phyloP scores from a whole-genome alignment of 23 tunicate species.

The Phallusia fumigata region DNA sequence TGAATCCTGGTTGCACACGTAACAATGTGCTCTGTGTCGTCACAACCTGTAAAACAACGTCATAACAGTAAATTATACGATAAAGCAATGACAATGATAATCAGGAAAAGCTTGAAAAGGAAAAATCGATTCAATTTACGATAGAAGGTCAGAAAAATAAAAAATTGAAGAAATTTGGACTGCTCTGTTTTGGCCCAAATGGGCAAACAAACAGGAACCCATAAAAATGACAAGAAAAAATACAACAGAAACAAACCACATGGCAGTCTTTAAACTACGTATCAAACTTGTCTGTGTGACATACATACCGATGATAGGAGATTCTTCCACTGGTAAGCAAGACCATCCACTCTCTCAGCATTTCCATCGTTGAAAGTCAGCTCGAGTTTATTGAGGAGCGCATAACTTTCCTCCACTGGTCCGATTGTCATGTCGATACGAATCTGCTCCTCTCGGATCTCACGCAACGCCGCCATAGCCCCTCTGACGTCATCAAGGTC shows the following conservation, averaged over 20 bases:
- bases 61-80: too few relatives aligned
- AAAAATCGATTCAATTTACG: too few relatives aligned
- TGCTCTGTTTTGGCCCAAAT: too few relatives aligned
- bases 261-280: too few relatives aligned
- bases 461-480: conserved; percentile 85
- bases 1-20: conserved; percentile 92
- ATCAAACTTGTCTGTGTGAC: too few relatives aligned
- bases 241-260: too few relatives aligned
- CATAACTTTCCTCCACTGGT: conserved; percentile 89
- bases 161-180: too few relatives aligned
- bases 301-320: conserved; percentile 53
- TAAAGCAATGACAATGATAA: too few relatives aligned
- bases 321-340: conserved; percentile 95
- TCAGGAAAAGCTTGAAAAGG: too few relatives aligned
- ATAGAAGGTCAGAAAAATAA: too few relatives aligned
- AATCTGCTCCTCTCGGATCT: conserved; percentile 79
- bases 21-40: conserved; percentile 78
- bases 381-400: conserved; percentile 82
- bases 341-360: conserved; percentile 91
- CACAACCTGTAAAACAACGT: conserved; percentile 40
- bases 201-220: too few relatives aligned
- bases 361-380: conserved; percentile 86
- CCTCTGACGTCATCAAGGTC: conserved; percentile 97
- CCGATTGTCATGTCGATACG: conserved; percentile 93
- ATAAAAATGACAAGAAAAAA: too few relatives aligned